phyloP scores from a whole-genome alignment of 2,888 invertebrate species.

The Conomelus anceps region DNA sequence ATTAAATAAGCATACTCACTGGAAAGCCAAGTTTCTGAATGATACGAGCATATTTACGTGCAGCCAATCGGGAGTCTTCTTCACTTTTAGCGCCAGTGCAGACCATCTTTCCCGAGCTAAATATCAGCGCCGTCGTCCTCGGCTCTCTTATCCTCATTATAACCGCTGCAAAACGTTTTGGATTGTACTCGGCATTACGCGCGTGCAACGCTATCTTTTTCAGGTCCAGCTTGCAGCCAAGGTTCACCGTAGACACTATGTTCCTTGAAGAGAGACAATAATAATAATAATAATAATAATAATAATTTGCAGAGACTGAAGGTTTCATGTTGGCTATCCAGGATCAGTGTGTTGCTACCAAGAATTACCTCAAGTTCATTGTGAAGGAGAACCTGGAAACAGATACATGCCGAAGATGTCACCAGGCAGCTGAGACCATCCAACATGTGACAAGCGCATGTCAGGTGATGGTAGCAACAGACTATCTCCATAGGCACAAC shows the following conservation, averaged over 20 bases:
- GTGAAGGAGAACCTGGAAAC: no score
- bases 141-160: constrained; percentile 86
- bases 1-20: not conserved
- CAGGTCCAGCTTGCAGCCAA: constrained; percentile 89
- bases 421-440: no score
- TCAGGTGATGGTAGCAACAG: no score
- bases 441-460: no score
- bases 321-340: no score
- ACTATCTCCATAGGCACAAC: no score
- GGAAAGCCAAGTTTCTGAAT: constrained; percentile 67
- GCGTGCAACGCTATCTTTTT: constrained; percentile 97
- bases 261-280: constrained; percentile 52
- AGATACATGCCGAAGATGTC: no score
- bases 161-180: constrained; percentile 97
- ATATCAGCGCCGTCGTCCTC: constrained; percentile 81
- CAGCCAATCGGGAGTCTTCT: constrained; percentile 49
- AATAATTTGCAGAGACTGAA: no score
- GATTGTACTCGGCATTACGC: constrained; percentile 97
- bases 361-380: no score
- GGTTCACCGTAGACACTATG: constrained; percentile 95
- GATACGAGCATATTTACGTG: constrained; percentile 73
- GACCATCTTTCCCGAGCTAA: constrained; percentile 81
- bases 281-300: no score
- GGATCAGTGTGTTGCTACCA: no score
- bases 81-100: constrained; percentile 52